A percentile compares a stretch with the other conserved stretches of the same genome.
These are phyloP conservation scores for Apaloderma vittatum DNA, from an alignment of 2,113 vertebrate genomes.

Conservation along the genomic window DNA sequence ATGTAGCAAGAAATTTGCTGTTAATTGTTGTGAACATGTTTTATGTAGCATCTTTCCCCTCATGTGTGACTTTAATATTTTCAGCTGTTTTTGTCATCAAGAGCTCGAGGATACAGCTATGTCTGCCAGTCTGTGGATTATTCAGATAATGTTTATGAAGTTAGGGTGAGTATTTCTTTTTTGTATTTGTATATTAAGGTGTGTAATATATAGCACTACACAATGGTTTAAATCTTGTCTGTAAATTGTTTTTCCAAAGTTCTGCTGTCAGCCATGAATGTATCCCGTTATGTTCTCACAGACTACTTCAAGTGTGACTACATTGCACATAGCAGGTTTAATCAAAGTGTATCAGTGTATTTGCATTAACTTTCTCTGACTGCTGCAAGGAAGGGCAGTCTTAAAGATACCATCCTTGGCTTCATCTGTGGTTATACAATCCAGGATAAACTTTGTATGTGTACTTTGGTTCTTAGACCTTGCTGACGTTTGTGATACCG, in stretches of 20 bases:
- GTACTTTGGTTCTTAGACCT: neutral
- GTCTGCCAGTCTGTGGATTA: conserved; percentile 96
- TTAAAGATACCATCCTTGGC: conserved; percentile 15
- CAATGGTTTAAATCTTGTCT: neutral
- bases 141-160: conserved; percentile 96
- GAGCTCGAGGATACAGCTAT: conserved; percentile 95
- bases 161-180: conserved; percentile 89
- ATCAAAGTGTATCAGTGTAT: neutral
- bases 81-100: conserved; percentile 93
- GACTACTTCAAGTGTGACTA: neutral
- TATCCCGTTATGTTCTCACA: neutral
- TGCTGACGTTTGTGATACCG: neutral
- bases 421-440: neutral
- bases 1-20: neutral
- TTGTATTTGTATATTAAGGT: neutral
- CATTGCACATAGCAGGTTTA: neutral
- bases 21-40: neutral
- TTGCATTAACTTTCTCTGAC: neutral
- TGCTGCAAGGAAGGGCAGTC: neutral
- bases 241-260: neutral
- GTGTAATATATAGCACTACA: neutral
- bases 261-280: neutral
- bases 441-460: neutral
- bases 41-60: conserved; percentile 14
- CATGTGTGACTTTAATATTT: conserved; percentile 53